Evolutionary conservation across 1,140 invertebrate species (phyloP).

Genomic region (Caenorhabditis brenneri): DNA sequence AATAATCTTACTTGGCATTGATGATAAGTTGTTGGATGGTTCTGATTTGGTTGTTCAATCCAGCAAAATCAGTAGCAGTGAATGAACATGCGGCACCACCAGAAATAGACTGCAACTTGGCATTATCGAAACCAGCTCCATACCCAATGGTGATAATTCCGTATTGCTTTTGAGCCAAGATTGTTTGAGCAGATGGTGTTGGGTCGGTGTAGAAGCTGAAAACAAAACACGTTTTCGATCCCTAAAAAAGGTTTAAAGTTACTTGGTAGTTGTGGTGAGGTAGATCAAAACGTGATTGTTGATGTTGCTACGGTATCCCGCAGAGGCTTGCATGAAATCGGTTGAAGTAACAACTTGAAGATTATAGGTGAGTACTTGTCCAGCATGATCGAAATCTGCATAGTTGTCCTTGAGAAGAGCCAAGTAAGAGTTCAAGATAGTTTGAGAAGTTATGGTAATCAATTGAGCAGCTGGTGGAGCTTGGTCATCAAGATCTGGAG

Average conservation of each 20-base stretch:
- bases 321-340: background rate
- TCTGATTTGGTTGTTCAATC: constrained; percentile 37
- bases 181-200: background rate
- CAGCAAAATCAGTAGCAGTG: background rate
- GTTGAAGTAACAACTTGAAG: background rate
- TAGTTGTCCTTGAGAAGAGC: background rate
- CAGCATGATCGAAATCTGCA: constrained; percentile 1
- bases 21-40: constrained; percentile 6
- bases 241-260: background rate
- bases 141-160: constrained; percentile 42
- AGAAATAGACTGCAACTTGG: background rate
- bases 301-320: constrained; percentile 36
- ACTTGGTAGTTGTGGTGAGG: constrained; percentile 44
- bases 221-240: background rate
- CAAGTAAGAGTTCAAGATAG: background rate
- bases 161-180: constrained; percentile 7
- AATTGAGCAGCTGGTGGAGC: background rate
- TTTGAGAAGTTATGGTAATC: constrained; percentile 12
- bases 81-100: constrained; percentile 32
- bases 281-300: constrained; percentile 53
- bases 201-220: constrained; percentile 37
- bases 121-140: background rate
- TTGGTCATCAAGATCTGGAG: background rate
- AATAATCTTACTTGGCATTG: background rate
- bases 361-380: background rate